Percentiles rank a stretch among this genome's conserved stretches.
Evolutionary conservation across 2,797 vertebrate species (phyloP).

Genomic region (Muscicapa striata): DNA sequence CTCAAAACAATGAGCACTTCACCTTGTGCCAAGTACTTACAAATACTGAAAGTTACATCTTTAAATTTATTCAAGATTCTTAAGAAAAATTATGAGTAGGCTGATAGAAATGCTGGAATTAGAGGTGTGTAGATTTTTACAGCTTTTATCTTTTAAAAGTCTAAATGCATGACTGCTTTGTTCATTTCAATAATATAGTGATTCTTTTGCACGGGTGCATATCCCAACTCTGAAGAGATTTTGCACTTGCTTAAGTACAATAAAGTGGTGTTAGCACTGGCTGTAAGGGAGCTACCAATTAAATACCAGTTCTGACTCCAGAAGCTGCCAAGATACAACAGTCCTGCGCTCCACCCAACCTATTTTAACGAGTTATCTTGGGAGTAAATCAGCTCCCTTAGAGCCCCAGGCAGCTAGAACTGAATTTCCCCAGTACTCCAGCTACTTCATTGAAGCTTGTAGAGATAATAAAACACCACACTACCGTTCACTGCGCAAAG

Average conservation of each 20-base stretch:
- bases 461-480: background rate
- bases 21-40: background rate
- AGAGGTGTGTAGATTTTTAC: background rate
- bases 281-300: background rate
- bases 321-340: background rate
- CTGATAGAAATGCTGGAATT: background rate
- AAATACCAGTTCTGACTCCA: background rate
- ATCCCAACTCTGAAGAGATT: background rate
- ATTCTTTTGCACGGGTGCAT: background rate
- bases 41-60: background rate
- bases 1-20: background rate
- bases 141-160: background rate
- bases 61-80: background rate
- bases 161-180: background rate
- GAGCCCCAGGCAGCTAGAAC: slow-evolving; percentile 1
- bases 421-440: background rate
- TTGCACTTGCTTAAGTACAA: background rate
- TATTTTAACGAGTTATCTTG: background rate
- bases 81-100: background rate
- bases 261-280: background rate
- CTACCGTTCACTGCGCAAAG: background rate
- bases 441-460: background rate
- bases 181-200: fast-evolving
- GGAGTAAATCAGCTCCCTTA: background rate
- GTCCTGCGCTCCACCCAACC: background rate